phyloP scores from a whole-genome alignment of 2,888 invertebrate species.

The Bedellia somnulentella region DNA sequence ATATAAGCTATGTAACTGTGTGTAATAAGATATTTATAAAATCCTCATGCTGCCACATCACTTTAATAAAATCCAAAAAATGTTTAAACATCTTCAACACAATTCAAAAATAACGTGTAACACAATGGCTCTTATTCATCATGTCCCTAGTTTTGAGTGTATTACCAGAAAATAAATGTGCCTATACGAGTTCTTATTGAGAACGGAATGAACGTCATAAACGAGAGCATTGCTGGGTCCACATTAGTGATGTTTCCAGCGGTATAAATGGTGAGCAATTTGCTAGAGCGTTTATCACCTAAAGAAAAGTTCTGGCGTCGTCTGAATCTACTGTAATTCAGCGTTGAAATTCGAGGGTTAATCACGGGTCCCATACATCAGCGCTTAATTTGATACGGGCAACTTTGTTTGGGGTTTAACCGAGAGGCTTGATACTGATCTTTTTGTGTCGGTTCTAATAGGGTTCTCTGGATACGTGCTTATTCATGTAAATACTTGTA shows the following conservation, averaged over 20 bases:
- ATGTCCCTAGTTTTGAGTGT: not conserved
- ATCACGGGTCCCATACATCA: constrained; percentile 39
- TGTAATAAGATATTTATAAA: too few relatives aligned
- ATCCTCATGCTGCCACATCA: too few relatives aligned
- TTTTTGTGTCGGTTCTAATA: not conserved
- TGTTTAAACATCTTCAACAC: too few relatives aligned
- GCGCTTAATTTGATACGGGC: constrained; percentile 38
- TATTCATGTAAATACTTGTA: not conserved
- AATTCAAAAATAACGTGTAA: too few relatives aligned
- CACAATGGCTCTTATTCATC: too few relatives aligned
- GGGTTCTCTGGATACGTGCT: constrained; percentile 1
- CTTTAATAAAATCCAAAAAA: too few relatives aligned
- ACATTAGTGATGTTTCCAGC: constrained; percentile 41
- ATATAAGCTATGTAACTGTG: too few relatives aligned
- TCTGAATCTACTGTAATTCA: constrained; percentile 45
- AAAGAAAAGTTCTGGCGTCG: constrained; percentile 53
- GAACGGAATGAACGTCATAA: constrained; percentile 16
- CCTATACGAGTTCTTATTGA: constrained; percentile 15
- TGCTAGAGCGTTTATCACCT: constrained; percentile 53
- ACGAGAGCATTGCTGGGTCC: constrained; percentile 27
- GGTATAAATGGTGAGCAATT: constrained; percentile 52
- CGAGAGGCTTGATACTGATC: not conserved
- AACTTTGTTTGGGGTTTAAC: constrained; percentile 30
- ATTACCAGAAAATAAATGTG: constrained; percentile 27
- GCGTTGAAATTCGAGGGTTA: constrained; percentile 41